Conservation (phyloP, 2,888 invertebrate species). For the Megamerina dolium region DNA sequence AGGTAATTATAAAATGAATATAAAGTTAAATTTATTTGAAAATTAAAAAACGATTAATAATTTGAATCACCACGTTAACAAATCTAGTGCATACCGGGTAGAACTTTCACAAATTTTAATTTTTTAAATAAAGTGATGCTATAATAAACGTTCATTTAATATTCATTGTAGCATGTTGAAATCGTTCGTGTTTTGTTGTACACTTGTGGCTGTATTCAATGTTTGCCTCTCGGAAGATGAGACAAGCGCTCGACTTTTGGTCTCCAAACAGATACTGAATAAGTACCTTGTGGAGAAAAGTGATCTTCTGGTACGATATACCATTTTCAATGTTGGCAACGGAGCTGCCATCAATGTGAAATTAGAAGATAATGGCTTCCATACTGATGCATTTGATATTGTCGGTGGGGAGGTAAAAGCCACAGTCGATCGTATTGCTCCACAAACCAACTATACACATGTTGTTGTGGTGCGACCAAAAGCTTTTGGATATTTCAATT, state of each 20-base stretch:
- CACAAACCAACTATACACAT: conserved; percentile 89
- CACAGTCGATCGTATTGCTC: conserved; percentile 82
- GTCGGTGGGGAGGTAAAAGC: conserved; percentile 81
- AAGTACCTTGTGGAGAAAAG: conserved; percentile 94
- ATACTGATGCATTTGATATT: conserved; percentile 82
- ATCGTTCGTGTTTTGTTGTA: conserved; percentile 26
- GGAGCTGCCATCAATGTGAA: conserved; percentile 85
- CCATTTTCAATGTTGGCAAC: conserved; percentile 87
- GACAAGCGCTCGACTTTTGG: conserved; percentile 72
- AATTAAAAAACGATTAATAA: no score
- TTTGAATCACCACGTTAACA: no score
- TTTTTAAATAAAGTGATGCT: no score
- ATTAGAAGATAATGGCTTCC: conserved; percentile 82
- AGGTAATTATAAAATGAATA: no score
- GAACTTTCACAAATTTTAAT: no score
- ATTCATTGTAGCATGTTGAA: conserved; percentile 31
- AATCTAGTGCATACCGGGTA: no score
- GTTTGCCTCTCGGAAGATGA: conserved; percentile 54
- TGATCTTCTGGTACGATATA: conserved; percentile 93
- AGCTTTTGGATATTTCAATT: conserved; percentile 91
- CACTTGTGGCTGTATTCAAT: conserved; percentile 34
- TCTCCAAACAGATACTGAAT: conserved; percentile 91
- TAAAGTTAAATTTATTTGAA: no score
- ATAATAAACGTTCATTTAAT: background rate
- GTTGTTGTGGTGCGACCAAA: conserved; percentile 86